Conservation (phyloP, 2,113 vertebrate species). For the Siniperca chuatsi region DNA sequence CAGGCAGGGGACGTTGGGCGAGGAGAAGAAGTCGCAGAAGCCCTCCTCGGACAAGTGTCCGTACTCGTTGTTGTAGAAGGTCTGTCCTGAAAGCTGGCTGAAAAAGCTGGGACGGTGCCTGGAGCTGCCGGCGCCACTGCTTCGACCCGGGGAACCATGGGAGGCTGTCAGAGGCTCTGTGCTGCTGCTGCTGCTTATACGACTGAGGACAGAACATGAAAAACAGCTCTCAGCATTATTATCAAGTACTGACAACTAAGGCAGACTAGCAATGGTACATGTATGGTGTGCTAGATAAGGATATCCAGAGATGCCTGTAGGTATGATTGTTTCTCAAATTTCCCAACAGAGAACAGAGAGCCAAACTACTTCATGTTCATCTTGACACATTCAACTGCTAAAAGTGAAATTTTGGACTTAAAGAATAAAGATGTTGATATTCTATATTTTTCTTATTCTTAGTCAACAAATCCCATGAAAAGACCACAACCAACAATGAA, state of each 20-base stretch:
- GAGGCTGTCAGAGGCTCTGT: conserved; percentile 79
- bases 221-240: background rate
- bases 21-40: conserved; percentile 84
- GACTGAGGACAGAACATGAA: conserved; percentile 65
- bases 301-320: background rate
- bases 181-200: conserved; percentile 80
- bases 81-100: conserved; percentile 89
- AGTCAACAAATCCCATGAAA: too few relatives aligned
- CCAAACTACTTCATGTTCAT: too few relatives aligned
- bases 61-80: conserved; percentile 97
- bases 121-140: conserved; percentile 50
- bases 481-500: background rate
- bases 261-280: background rate
- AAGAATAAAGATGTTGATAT: too few relatives aligned
- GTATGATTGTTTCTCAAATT: too few relatives aligned
- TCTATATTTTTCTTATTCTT: too few relatives aligned
- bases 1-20: conserved; percentile 60
- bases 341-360: too few relatives aligned
- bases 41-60: conserved; percentile 90
- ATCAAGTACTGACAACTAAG: background rate
- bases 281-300: too few relatives aligned
- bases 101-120: conserved; percentile 79
- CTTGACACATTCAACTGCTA: too few relatives aligned
- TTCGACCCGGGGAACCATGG: conserved; percentile 74
- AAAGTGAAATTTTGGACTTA: too few relatives aligned